Conservation (phyloP, 2,888 invertebrate genomes). For the Caenorhabditis becei region DNA sequence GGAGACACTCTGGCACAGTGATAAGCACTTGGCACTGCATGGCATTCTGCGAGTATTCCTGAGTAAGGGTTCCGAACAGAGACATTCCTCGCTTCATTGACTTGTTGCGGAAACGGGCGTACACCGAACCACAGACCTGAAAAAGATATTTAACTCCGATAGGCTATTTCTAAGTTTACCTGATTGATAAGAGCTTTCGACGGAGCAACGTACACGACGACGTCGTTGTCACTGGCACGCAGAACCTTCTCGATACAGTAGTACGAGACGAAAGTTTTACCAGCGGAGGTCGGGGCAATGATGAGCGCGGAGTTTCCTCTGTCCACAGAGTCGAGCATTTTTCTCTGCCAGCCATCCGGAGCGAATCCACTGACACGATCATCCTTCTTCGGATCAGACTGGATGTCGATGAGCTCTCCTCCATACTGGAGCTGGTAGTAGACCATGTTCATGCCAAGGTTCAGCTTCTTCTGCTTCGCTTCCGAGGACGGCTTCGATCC, state of each 20-base stretch:
- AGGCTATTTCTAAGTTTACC: slow-evolving; percentile 57
- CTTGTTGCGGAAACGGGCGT: slow-evolving; percentile 81
- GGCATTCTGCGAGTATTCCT: slow-evolving; percentile 76
- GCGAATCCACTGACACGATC: slow-evolving; percentile 81
- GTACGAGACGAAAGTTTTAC: slow-evolving; percentile 83
- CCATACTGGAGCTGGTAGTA: slow-evolving; percentile 75
- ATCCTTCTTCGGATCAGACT: slow-evolving; percentile 79
- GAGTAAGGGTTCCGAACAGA: slow-evolving; percentile 80
- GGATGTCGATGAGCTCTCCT: slow-evolving; percentile 79
- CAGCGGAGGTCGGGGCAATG: slow-evolving; percentile 82
- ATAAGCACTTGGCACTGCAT: slow-evolving; percentile 79
- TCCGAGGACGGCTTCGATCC: slow-evolving; percentile 71
- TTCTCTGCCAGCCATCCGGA: slow-evolving; percentile 82
- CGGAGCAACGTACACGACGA: slow-evolving; percentile 82
- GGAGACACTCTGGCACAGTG: slow-evolving; percentile 79
- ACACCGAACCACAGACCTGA: slow-evolving; percentile 81
- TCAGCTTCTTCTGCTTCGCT: slow-evolving; percentile 72
- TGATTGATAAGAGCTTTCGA: slow-evolving; percentile 82
- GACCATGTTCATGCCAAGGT: slow-evolving; percentile 78
- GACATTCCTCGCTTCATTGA: slow-evolving; percentile 80
- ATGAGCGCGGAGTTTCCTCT: slow-evolving; percentile 82
- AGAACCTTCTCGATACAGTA: slow-evolving; percentile 82
- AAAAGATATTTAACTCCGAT: background rate
- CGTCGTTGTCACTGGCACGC: slow-evolving; percentile 80
- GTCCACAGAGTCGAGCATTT: slow-evolving; percentile 82